Evolutionary conservation across 2,888 invertebrate species (phyloP), one percentile per base, ranked within the genome.

Genomic region (Operophtera brumata): DNA sequence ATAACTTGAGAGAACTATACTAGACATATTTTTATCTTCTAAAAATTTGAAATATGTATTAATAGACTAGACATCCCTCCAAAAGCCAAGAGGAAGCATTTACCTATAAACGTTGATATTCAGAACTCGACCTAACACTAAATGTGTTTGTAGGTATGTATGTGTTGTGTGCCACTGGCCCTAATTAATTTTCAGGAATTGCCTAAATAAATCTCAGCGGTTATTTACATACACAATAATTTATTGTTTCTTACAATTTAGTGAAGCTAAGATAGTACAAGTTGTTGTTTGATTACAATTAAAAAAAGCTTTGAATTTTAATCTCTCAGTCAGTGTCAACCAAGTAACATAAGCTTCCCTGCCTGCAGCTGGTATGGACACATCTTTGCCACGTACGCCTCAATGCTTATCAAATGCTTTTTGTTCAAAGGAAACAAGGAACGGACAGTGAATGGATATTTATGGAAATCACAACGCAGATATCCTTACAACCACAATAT

Each of bases 401-500:
- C 71, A 69, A 71, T 70, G 64, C 66, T 66, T 26, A 56, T 57
- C 54, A 64, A 69, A 65, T 64, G 66, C 63, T 37, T 12, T 57
- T 53, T 49, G 47, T 52, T 54, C 57, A 65, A 70, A 73, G 85
- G 80, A 79, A 76, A 71, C 55, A 57, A 77, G 87, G 84, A 82
- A 75, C 40, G 78, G 81, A 72, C 67, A 66, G 70, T 75, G 82
- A 82, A 81, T 66, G 78, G 86, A 85, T 69, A 71, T 70, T 75
- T 70, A 76, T 76, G 88, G 86, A 90, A 90, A 90, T 90, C 86
- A 90, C 83, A 90, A 90, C 89, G 85, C 90, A 87, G 78, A 78
- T 86, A 84, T 92, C 92, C 92, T 92, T 92, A 92, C 92, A 93
- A 92, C 93, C 93, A 93, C 93, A 93, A 92, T 93, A 92, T 92